phyloP scores from a whole-genome alignment of 1,140 invertebrate genomes.

The Dreissena polymorpha region DNA sequence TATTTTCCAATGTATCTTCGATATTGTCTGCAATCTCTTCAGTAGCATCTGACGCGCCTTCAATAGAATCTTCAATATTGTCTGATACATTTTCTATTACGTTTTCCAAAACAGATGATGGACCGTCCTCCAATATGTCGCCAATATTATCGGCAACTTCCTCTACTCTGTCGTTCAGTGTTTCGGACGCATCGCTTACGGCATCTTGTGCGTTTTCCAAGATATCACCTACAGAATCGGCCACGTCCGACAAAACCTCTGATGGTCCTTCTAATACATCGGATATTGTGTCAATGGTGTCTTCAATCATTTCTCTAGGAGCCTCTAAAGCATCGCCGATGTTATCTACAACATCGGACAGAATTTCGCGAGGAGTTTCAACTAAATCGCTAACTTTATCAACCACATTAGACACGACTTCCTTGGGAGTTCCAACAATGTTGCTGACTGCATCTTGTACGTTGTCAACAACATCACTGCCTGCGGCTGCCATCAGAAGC shows the following conservation, averaged over 20 bases:
- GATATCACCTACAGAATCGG: neutral
- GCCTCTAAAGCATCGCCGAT: neutral
- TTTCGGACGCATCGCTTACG: neutral
- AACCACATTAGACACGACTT: conserved; percentile 22
- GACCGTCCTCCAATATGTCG: conserved; percentile 1
- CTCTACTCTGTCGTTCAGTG: neutral
- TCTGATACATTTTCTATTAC: conserved; percentile 15
- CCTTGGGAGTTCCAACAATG: neutral
- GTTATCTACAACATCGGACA: neutral
- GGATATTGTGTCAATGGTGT: neutral
- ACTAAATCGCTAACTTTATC: neutral
- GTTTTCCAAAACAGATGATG: neutral
- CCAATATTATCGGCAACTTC: conserved; percentile 14
- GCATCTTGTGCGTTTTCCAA: neutral
- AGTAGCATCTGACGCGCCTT: conserved; percentile 7
- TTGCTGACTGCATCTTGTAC: conserved; percentile 20
- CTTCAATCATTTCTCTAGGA: too few species aligned
- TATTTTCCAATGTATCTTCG: conserved; percentile 11
- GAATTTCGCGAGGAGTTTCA: neutral
- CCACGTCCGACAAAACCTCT: conserved; percentile 18
- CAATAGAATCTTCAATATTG: conserved; percentile 23
- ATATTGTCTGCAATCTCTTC: conserved; percentile 17
- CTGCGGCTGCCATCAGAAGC: conserved; percentile 9
- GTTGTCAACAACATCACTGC: conserved; percentile 28
- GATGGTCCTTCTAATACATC: conserved; percentile 2